Percentiles rank a stretch among this genome's conserved stretches.
phyloP scores from a whole-genome alignment of 92 coral and sea anemone genomes.

The Galaxea fascicularis region DNA sequence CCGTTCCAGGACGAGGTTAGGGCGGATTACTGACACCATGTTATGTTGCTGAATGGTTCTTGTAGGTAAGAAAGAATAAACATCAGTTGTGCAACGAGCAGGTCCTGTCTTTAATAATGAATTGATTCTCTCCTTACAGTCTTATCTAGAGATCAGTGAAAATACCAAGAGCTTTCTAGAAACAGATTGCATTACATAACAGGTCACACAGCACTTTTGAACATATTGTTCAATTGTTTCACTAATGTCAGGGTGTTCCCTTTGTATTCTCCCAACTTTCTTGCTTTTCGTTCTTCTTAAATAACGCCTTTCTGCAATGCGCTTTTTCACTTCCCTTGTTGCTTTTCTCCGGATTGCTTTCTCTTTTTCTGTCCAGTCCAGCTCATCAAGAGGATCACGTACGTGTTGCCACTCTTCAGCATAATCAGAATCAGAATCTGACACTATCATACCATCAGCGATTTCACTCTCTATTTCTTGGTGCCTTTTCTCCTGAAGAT shows the following conservation, averaged over 20 bases:
- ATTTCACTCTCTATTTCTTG: constrained; percentile 53
- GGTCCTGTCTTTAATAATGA: too few relatives aligned
- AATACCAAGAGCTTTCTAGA: too few relatives aligned
- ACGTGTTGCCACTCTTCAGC: constrained; percentile 29
- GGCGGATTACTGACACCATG: too few relatives aligned
- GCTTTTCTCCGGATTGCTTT: constrained; percentile 54
- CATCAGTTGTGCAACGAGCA: too few relatives aligned
- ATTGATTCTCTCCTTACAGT: too few relatives aligned
- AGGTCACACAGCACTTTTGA: constrained; percentile 42
- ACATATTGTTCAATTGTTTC: constrained; percentile 49
- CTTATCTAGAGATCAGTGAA: too few relatives aligned
- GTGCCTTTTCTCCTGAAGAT: constrained; percentile 12
- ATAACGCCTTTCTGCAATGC: constrained; percentile 56
- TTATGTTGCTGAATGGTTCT: too few relatives aligned
- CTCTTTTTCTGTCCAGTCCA: constrained; percentile 55
- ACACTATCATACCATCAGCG: constrained; percentile 49
- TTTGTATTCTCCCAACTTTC: constrained; percentile 26
- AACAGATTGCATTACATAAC: too few relatives aligned
- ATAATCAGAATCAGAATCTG: constrained; percentile 55
- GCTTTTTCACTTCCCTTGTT: constrained; percentile 37
- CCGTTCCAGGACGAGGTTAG: too few relatives aligned
- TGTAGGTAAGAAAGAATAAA: too few relatives aligned
- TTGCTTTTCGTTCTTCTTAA: constrained; percentile 50
- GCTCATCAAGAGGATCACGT: constrained; percentile 50
- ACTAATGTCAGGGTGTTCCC: constrained; percentile 45